Conservation (phyloP, 2,888 invertebrate species). For the Epinotia nisella region DNA sequence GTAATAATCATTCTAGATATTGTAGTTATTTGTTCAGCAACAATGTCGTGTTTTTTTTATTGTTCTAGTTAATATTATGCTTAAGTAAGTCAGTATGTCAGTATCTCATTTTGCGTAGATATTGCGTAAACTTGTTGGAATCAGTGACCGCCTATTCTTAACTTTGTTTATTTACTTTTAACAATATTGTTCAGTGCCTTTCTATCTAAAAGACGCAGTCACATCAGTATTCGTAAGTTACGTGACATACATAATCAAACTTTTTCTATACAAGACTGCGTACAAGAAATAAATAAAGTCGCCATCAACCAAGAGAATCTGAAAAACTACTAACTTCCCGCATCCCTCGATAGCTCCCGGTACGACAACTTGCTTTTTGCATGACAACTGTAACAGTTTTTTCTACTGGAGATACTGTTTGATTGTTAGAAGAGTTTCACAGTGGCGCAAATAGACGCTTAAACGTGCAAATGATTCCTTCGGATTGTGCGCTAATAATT, state of each 20-base stretch:
- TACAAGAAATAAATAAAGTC: slow-evolving; percentile 21
- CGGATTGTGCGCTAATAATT: neutral
- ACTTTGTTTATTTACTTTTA: neutral
- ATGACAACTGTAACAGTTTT: slow-evolving; percentile 57
- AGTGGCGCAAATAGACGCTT: slow-evolving; percentile 31
- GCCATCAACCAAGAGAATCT: slow-evolving; percentile 20
- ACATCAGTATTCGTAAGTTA: neutral
- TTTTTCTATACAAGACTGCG: neutral
- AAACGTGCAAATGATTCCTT: neutral
- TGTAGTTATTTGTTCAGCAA: too few species aligned
- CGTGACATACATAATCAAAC: slow-evolving; percentile 7
- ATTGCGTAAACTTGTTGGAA: neutral
- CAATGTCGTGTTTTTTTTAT: too few species aligned
- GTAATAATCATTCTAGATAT: too few species aligned
- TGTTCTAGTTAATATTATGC: too few species aligned
- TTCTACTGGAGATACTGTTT: slow-evolving; percentile 47
- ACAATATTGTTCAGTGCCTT: neutral
- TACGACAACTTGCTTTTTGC: slow-evolving; percentile 56
- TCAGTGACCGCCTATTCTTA: neutral
- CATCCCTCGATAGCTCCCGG: slow-evolving; percentile 50
- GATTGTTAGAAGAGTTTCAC: slow-evolving; percentile 38
- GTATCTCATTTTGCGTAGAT: too few species aligned
- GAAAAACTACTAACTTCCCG: slow-evolving; percentile 45
- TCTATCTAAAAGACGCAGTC: neutral
- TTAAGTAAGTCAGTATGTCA: too few species aligned